Conservation (phyloP, 1,140 invertebrate genomes). For the Brachionus asplanchnoidis region DNA sequence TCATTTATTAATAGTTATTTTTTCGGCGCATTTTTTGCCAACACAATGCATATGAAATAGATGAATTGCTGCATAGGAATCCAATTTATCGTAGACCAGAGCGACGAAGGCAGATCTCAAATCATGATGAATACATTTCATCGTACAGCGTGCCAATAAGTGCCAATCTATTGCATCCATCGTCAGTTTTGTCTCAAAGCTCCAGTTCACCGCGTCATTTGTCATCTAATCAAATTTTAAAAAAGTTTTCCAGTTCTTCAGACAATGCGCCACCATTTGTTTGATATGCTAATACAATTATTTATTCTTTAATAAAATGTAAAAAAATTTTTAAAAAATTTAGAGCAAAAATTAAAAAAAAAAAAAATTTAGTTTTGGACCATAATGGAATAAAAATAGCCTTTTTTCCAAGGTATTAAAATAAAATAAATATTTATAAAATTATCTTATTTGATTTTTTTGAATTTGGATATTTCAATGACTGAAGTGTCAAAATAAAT, state of each 20-base stretch:
- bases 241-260: not conserved
- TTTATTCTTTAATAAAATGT: not conserved
- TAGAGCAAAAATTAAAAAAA: not conserved
- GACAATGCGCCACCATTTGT: not conserved
- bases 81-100: constrained; percentile 26
- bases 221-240: not conserved
- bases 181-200: not conserved
- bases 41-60: constrained; percentile 29
- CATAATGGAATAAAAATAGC: no score
- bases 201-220: not conserved
- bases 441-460: no score
- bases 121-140: not conserved
- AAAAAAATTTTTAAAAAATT: not conserved
- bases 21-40: constrained; percentile 18
- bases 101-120: not conserved
- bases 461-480: no score
- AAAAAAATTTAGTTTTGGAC: no score
- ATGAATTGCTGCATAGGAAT: constrained; percentile 21
- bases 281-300: not conserved
- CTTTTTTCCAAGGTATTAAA: no score
- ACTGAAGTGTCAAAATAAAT: no score
- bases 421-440: no score
- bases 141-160: not conserved
- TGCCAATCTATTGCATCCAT: not conserved
- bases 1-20: not conserved